phyloP scores from a whole-genome alignment of 1,140 invertebrate genomes.

The Pseudomyrmex flavicornis region DNA sequence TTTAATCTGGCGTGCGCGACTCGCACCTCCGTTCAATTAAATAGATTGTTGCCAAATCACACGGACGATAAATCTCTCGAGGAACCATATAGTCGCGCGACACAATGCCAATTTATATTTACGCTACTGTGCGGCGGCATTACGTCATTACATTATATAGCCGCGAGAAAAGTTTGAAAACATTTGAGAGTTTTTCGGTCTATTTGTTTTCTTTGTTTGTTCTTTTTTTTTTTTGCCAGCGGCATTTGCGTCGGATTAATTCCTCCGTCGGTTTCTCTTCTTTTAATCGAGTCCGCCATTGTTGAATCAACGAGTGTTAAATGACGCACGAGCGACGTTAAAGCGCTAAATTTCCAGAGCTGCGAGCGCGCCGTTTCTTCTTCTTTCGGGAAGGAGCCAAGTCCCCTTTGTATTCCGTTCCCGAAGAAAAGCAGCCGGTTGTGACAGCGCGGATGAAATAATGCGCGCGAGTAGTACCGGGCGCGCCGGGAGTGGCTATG shows the following conservation, averaged over 20 bases:
- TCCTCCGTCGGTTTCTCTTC: conserved; percentile 22
- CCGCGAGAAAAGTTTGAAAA: too few relatives aligned
- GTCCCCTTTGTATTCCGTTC: conserved; percentile 76
- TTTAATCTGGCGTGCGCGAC: background rate
- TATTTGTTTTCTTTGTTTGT: too few relatives aligned
- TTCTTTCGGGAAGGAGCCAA: conserved; percentile 50
- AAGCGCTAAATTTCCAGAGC: conserved; percentile 55
- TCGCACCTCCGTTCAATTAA: background rate
- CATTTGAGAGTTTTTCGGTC: too few relatives aligned
- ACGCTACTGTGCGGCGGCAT: background rate
- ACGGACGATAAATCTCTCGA: background rate
- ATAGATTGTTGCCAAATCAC: conserved; percentile 6
- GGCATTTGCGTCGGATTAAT: conserved; percentile 27
- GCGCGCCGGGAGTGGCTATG: conserved; percentile 36
- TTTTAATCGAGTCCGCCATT: conserved; percentile 24
- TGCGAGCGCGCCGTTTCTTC: conserved; percentile 54
- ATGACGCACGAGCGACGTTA: conserved; percentile 54
- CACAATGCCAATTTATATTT: background rate
- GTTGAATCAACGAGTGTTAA: conserved; percentile 47
- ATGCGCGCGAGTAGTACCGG: conserved; percentile 65
- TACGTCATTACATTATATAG: too few relatives aligned
- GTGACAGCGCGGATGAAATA: conserved; percentile 72
- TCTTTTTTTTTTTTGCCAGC: background rate
- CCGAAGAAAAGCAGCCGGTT: conserved; percentile 70
- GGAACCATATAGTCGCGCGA: background rate